Base-by-base conservation (phyloP, 2,797 vertebrate species). In the Poecilia picta region DNA sequence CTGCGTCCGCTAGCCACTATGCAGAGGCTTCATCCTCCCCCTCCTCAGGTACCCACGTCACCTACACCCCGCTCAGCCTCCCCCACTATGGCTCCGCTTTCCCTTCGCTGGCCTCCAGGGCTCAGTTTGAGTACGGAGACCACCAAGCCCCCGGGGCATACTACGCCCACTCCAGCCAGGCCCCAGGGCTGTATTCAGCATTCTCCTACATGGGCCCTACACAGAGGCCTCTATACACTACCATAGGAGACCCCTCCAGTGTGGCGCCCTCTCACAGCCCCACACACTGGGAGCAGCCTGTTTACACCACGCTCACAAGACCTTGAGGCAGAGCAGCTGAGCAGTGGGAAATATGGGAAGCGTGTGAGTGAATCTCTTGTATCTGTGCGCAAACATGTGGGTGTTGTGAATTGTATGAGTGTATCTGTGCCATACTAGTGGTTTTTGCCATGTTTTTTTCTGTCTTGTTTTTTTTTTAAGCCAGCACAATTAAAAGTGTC, bases 121-220 rank as follows among this genome's bases (percentile, higher is more conserved):
- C 98, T 71, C 98, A 99, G 93, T 99, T 99, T 49, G 98, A 99
- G 89, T 99, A 99, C 16, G 94, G 97, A 1, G 98, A 99, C 82
- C 98, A 99, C 90, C 98, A 99, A 95, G 96, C 97, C 84, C 96
- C 98, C 0, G 97, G 98, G 95, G 97, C 98, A 70, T 99, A 99
- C 91, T 99, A 99, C 68, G 95, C 98, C 95, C 98, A 99, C 91
- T 97, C 98, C 43, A 95, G 96, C 90, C 98, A 99, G 93, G 95
- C 97, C 84, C 97, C 98, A 0, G 96, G 98, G 90, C 97, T 99
- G 89, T 99, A 99, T 92, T 99, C 98, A 41, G 98, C 98, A 94
- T 99, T 99, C 94, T 99, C 98, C 84, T 99, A 99, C 94, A 99
- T 99, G 98, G 98, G 98, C 79, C 97, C 98, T 76, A 97, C 98